These are phyloP conservation scores for Drosophila neotestacea DNA, from an alignment of 2,888 invertebrate species.

Conservation along the genomic window DNA sequence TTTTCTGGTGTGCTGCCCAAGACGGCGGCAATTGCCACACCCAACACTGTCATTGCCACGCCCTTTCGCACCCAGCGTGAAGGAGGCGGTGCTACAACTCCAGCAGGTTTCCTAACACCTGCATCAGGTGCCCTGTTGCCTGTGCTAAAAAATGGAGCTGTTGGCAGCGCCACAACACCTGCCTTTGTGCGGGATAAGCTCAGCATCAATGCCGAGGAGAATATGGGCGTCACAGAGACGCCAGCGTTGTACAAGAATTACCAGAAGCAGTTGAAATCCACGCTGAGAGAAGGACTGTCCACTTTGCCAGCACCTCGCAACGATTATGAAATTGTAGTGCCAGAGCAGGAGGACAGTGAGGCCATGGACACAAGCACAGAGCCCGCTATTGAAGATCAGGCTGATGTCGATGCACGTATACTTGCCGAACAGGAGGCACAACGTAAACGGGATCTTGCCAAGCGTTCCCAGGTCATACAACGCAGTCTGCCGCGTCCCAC, in stretches of 20 bases:
- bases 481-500: constrained; percentile 92
- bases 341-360: constrained; percentile 90
- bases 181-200: constrained; percentile 96
- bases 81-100: constrained; percentile 88
- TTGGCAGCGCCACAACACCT: constrained; percentile 86
- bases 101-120: constrained; percentile 88
- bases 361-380: constrained; percentile 84
- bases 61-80: constrained; percentile 92
- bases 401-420: constrained; percentile 91
- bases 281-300: constrained; percentile 91
- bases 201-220: constrained; percentile 96
- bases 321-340: constrained; percentile 99
- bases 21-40: constrained; percentile 90
- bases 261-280: constrained; percentile 91
- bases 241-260: constrained; percentile 89
- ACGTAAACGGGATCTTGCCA: constrained; percentile 87
- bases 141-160: constrained; percentile 67
- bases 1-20: constrained; percentile 94
- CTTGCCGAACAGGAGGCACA: constrained; percentile 90
- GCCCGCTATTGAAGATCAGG: constrained; percentile 91
- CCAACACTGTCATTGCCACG: constrained; percentile 95
- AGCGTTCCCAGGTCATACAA: constrained; percentile 94
- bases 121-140: constrained; percentile 86
- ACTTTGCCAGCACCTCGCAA: constrained; percentile 96
- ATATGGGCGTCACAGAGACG: constrained; percentile 89